Evolutionary conservation across 2,113 vertebrate genomes (phyloP).

Genomic region (Hemichromis elongatus): DNA sequence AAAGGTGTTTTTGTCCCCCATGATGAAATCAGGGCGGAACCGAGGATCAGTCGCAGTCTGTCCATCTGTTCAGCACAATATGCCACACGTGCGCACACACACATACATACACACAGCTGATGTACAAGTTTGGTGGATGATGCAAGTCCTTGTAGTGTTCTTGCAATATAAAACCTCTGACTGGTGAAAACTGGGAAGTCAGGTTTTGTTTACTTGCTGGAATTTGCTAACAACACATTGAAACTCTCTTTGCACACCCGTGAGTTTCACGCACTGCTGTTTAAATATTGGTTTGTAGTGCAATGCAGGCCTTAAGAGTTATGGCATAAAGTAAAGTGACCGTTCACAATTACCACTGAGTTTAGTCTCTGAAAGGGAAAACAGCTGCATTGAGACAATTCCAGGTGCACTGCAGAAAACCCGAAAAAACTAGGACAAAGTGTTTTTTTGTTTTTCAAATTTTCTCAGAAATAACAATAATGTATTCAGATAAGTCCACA

Average conservation of each 20-base stretch:
- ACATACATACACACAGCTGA: background rate
- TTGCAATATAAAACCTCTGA: background rate
- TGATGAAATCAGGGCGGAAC: conserved; percentile 13
- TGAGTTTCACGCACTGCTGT: background rate
- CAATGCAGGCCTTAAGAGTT: background rate
- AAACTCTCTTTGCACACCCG: background rate
- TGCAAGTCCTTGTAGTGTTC: background rate
- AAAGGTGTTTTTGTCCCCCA: conserved; percentile 35
- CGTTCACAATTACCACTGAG: background rate
- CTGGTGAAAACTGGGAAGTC: background rate
- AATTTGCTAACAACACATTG: background rate
- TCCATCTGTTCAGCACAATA: conserved; percentile 42
- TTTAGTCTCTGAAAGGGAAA: background rate
- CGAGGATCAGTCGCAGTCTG: conserved; percentile 1
- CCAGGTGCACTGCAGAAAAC: background rate
- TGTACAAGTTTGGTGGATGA: background rate
- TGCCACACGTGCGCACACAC: background rate
- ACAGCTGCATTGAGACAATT: background rate
- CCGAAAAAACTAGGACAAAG: background rate
- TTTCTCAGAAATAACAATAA: background rate
- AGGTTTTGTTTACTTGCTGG: background rate
- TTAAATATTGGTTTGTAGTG: background rate
- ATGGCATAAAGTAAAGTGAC: background rate
- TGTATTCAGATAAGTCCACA: no score
- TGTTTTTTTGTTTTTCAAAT: no score